Evolutionary conservation across 2,113 vertebrate species (phyloP), one percentile per base, ranked within the genome.

Genomic region (Pampusana beccarii): DNA sequence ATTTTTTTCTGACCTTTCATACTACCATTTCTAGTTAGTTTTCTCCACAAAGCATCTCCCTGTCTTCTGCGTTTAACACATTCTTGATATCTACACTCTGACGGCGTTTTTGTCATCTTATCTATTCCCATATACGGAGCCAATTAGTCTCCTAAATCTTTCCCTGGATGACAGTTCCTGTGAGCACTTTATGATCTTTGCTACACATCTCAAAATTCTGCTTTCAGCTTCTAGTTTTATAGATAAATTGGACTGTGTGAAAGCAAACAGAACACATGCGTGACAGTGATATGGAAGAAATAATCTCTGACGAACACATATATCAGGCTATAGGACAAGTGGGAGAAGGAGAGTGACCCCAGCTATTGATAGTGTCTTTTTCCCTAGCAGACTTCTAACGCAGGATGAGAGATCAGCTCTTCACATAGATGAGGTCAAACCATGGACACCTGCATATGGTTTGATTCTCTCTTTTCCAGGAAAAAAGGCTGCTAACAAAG

Each of bases 281-380:
- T 16, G 46, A 46, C 31, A 61, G 58, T 6, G 20, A 70, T 14
- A 13, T 20, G 14, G 29, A 11, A 16, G 24, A 86, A 66, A 83
- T 25, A 6, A 6, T n/a, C n/a, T n/a, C 29, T 5, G 6, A 24
- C 29, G 3, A 69, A 75, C 2, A 11, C 9, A 0, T n/a, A 46
- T n/a, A 67, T 77, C 31, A 36, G 61, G 29, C 16, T 36, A 44
- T 0, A 34, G 48, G 34, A 79, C 17, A 51, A 33, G 38, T 1
- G 1, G 31, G 18, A 81, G 42, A 50, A 85, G 23, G 14, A 42
- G 34, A 90, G 13, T 4, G 8, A 74, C 21, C 18, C 12, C 42
- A 61, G 66, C 16, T 90, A 53, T n/a, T 58, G 70, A 40, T 1
- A 44, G 40, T 18, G 13, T 40, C 51, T 20, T n/a, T 54, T 62